Conservation (phyloP, 2,888 invertebrate genomes). For the Lordiphosa andalusiaca region DNA sequence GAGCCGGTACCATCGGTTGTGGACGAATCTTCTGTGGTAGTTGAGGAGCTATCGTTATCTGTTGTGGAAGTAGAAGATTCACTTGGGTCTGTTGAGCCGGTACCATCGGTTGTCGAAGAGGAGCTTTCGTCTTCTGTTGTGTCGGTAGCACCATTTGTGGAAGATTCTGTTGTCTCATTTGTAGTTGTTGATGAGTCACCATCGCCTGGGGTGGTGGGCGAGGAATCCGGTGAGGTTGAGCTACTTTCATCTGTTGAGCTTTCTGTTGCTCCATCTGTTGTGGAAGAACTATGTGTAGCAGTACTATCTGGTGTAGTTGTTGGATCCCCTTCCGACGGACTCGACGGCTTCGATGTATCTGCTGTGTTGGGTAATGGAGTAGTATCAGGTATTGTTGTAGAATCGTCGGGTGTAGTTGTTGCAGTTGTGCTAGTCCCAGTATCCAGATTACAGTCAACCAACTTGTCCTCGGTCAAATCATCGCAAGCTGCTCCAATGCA, state of each 20-base stretch:
- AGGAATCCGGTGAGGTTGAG: not conserved
- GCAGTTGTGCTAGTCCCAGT: conserved; percentile 3
- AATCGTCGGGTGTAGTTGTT: not conserved
- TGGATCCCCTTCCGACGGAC: not conserved
- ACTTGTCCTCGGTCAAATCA: not conserved
- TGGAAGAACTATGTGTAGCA: too few species aligned
- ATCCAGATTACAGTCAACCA: conserved; percentile 39
- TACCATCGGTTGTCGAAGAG: not conserved
- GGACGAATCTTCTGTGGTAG: not conserved
- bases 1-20: not conserved
- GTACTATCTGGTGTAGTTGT: not conserved
- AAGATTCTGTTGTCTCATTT: too few species aligned
- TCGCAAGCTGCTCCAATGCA: conserved; percentile 65
- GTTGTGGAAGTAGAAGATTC: not conserved
- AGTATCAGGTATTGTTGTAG: not conserved
- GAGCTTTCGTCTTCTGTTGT: conserved; percentile 1
- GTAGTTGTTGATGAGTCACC: too few species aligned
- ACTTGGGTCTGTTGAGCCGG: not conserved
- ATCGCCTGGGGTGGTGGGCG: too few species aligned
- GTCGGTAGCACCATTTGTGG: too few species aligned
- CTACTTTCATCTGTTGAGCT: not conserved
- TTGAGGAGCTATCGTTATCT: not conserved
- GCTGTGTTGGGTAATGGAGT: not conserved
- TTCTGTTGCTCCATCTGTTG: too few species aligned
- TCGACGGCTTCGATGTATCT: not conserved